Percentiles rank a stretch among this genome's conserved stretches.
These are phyloP conservation scores for Molossus alvarezi DNA, from an alignment of 2,797 vertebrate species.

Conservation along the genomic window DNA sequence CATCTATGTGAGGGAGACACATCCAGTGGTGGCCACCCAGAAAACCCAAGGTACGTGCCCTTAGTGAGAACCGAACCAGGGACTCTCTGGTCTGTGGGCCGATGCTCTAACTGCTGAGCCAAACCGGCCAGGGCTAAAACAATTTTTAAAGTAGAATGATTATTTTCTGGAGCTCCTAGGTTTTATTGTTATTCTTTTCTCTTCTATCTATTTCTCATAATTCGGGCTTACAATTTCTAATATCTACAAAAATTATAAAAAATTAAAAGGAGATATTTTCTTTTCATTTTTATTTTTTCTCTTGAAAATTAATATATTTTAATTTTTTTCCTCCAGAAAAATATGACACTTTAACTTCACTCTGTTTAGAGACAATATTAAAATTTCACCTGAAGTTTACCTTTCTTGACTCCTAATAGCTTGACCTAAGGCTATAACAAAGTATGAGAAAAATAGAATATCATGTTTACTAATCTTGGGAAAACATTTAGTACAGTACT, in stretches of 20 bases:
- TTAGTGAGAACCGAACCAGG: too few relatives aligned
- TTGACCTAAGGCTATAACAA: not conserved
- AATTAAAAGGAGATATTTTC: not conserved
- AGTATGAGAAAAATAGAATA: not conserved
- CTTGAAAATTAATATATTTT: not conserved
- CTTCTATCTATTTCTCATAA: not conserved
- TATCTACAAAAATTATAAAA: not conserved
- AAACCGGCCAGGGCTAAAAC: too few relatives aligned
- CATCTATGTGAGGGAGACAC: too few relatives aligned
- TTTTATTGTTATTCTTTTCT: not conserved
- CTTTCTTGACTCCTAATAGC: not conserved
- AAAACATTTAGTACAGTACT: not conserved
- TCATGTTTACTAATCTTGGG: not conserved
- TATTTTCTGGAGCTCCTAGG: not conserved
- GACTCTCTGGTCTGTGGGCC: too few relatives aligned
- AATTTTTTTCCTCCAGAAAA: not conserved
- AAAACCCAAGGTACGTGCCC: too few relatives aligned
- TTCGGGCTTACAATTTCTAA: not conserved
- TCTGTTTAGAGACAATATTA: not conserved
- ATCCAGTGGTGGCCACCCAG: too few relatives aligned
- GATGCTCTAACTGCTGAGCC: too few relatives aligned
- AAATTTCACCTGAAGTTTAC: not conserved
- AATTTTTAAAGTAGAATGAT: not conserved
- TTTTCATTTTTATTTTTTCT: not conserved
- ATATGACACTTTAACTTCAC: not conserved